A percentile compares a stretch with the other conserved stretches of the same genome.
Conservation (phyloP, 2,888 invertebrate genomes). For the Synanthedon formicaeformis region DNA sequence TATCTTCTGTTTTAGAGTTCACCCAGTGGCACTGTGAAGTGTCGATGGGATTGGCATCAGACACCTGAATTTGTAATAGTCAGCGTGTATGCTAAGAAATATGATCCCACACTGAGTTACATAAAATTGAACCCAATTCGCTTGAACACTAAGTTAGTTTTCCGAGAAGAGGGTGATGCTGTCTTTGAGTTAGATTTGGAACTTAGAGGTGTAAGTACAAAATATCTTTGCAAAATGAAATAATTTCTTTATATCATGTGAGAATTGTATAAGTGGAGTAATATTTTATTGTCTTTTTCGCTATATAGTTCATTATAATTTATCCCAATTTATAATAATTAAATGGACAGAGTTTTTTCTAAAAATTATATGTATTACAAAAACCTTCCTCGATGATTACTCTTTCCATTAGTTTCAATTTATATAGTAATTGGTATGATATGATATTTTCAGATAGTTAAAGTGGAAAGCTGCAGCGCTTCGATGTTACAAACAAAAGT, state of each 20-base stretch:
- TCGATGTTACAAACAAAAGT: slow-evolving; percentile 90
- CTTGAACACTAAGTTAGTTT: slow-evolving; percentile 79
- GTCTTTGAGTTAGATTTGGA: slow-evolving; percentile 82
- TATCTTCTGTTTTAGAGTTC: slow-evolving; percentile 49
- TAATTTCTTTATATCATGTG: neutral
- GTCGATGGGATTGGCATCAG: slow-evolving; percentile 97
- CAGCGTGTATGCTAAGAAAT: slow-evolving; percentile 91
- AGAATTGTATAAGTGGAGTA: no score
- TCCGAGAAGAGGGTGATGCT: slow-evolving; percentile 80
- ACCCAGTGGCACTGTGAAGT: slow-evolving; percentile 71
- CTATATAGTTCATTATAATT: no score
- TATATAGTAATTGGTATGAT: slow-evolving; percentile 9
- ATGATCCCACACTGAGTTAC: slow-evolving; percentile 79
- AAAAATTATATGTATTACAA: neutral
- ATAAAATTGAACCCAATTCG: slow-evolving; percentile 89
- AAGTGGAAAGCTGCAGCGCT: slow-evolving; percentile 77
- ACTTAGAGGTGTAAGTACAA: slow-evolving; percentile 78
- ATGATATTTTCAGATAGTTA: slow-evolving; percentile 75
- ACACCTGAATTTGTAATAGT: slow-evolving; percentile 86
- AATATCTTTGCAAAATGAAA: slow-evolving; percentile 2
- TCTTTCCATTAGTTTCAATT: neutral
- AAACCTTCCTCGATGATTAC: neutral
- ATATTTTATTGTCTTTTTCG: no score
- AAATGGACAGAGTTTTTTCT: no score
- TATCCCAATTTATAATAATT: no score